Conservation (phyloP, 1,140 invertebrate species). For the Mamestra configurata region DNA sequence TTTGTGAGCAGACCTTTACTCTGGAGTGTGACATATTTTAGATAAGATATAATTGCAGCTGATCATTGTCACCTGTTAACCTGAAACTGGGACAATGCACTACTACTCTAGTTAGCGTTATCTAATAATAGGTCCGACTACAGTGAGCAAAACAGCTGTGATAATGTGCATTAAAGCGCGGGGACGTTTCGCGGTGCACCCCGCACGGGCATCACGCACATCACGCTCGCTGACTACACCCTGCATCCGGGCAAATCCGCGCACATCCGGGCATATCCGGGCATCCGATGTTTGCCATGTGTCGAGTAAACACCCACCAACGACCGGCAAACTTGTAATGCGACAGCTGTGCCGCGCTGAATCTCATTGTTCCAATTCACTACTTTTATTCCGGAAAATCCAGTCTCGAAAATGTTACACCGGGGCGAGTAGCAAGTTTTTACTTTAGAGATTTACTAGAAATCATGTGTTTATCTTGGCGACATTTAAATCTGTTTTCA, state of each 20-base stretch:
- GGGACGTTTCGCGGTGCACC: constrained; percentile 18
- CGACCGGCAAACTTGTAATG: constrained; percentile 62
- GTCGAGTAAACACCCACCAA: constrained; percentile 56
- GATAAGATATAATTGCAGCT: constrained; percentile 4
- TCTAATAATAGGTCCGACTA: constrained; percentile 54
- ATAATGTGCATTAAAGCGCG: constrained; percentile 35
- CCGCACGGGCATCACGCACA: constrained; percentile 16
- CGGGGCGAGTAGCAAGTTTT: constrained; percentile 62
- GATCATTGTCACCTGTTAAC: constrained; percentile 18
- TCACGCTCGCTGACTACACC: not conserved
- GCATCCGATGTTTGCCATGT: constrained; percentile 56
- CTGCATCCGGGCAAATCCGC: constrained; percentile 3
- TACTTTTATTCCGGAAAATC: constrained; percentile 63
- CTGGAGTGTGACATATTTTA: not conserved
- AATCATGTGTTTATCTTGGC: constrained; percentile 25
- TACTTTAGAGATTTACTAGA: constrained; percentile 20
- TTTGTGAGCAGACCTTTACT: no score
- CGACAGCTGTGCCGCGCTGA: constrained; percentile 61
- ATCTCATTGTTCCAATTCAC: constrained; percentile 67
- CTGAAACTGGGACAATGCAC: constrained; percentile 35
- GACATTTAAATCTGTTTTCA: constrained; percentile 35
- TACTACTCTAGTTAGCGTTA: constrained; percentile 45
- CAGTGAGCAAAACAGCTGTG: constrained; percentile 59
- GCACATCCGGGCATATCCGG: constrained; percentile 22
- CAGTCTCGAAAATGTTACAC: constrained; percentile 64